Evolutionary conservation across 2,888 invertebrate species (phyloP), one percentile per base, ranked within the genome.

Genomic region (Habroteleia sp.): DNA sequence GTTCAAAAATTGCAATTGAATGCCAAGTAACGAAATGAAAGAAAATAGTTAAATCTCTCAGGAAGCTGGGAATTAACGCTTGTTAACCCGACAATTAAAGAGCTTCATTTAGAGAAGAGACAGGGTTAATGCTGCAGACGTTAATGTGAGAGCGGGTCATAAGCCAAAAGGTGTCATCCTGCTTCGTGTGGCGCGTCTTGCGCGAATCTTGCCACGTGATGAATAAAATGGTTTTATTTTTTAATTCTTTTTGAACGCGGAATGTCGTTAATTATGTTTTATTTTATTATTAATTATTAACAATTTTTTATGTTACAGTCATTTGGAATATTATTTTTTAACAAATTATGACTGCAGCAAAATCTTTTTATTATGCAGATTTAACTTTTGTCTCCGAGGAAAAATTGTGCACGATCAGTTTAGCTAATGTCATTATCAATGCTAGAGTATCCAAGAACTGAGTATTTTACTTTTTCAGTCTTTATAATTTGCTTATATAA

Each of bases 1-100:
- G n/a, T n/a, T n/a, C n/a, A n/a, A n/a, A n/a, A n/a, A n/a, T n/a
- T n/a, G n/a, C n/a, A 63, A 50, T 48, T 46, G 60, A 39, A 31
- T 27, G 11, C 8, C 8, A n/a, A n/a, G n/a, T n/a, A 27, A 27
- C 23, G 27, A 39, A 81, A 81, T 79, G 71, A 78, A 84, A 84
- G 82, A 79, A 87, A 86, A 86, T 80, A 80, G 82, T 84, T 82
- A 85, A 87, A 87, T 86, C 87, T 85, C 83, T 86, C 87, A 87
- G 88, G 88, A 88, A 88, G 84, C 80, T 78, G 77, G 65, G 82
- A 87, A 87, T 88, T 88, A 86, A 85, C 84, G 85, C 86, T 87
- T 81, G 88, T 88, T 88, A 87, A 88, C 87, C 87, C 85, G 80
- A 78, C 85, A 87, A 88, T 88, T 88, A 85, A 83, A 81, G 81